A percentile compares a stretch with the other conserved stretches of the same genome.
These are phyloP conservation scores for Nymphicus hollandicus DNA, from an alignment of 2,113 vertebrate species.

Conservation along the genomic window DNA sequence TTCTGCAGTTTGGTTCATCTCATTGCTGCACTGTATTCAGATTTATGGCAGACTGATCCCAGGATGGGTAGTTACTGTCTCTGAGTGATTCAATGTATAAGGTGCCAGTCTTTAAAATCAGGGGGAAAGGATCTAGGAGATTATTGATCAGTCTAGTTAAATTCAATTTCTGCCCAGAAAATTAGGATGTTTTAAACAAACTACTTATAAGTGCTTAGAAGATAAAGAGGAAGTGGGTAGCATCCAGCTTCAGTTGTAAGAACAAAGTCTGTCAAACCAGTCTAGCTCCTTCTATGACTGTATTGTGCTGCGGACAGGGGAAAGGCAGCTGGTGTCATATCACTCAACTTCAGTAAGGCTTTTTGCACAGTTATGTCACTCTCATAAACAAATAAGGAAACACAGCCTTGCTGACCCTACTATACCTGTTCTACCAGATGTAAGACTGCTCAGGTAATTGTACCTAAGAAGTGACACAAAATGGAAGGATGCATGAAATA, in stretches of 20 bases:
- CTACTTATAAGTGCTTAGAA: background rate
- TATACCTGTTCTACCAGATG: background rate
- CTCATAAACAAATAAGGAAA: background rate
- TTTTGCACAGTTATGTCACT: background rate
- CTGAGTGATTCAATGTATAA: background rate
- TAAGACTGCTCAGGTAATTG: background rate
- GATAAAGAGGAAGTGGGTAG: background rate
- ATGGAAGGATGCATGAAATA: background rate
- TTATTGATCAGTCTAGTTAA: background rate
- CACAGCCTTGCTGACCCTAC: background rate
- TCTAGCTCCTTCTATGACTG: background rate
- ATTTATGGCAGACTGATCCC: background rate
- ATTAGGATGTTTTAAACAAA: background rate
- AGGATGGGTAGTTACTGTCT: background rate
- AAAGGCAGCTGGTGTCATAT: background rate
- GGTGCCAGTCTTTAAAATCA: background rate
- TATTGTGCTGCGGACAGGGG: background rate
- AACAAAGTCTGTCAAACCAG: background rate
- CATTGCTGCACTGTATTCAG: background rate
- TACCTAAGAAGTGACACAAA: background rate
- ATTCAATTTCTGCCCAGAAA: background rate
- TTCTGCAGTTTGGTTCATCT: background rate
- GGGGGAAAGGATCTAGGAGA: background rate
- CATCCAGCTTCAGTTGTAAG: background rate
- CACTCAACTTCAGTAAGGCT: background rate